Evolutionary conservation across 2,113 vertebrate genomes (phyloP), one percentile per base, ranked within the genome.

Genomic region (Lophotis ruficrista): DNA sequence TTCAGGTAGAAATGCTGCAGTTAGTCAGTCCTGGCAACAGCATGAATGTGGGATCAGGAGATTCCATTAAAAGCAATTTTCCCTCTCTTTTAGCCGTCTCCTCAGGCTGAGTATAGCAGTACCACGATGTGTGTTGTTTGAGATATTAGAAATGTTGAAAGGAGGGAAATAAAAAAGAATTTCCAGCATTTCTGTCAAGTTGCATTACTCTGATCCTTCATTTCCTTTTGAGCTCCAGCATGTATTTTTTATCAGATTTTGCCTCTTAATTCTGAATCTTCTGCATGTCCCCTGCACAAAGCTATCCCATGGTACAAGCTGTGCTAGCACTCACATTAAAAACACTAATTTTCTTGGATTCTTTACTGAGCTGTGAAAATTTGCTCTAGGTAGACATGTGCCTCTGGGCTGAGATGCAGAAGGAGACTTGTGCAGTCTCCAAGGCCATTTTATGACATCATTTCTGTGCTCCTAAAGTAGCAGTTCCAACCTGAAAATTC

Each of bases 191-290:
- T 81, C 83, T 72, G 38, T 87, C 57, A 90, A 83, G n/a, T 76
- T 64, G 25, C 28, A 20, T 87, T 73, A 12, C 14, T 78, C 62
- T 91, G 21, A 80, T 24, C 3, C 10, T 89, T 83, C 7, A 22
- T 54, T 92, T 73, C 35, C 12, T 81, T 89, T 86, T 79, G 51
- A 75, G 30, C 2, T 85, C 8, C 31, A 56, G 22, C 31, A 62
- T 92, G 28, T 41, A 69, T 89, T 94, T 96, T 97, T 96, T 20
- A 94, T 72, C 60, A 81, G 43, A 64, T 78, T 96, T 87, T 93
- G 76, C 57, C 41, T 88, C 61, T 75, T 90, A 83, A 83, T 95
- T 95, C 73, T 75, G 58, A 64, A 50, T 57, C 58, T 91, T 90
- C 38, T 72, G 12, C n/a, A 47, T 82, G 58, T 94, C 30, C 14